Conservation (phyloP, 2,797 vertebrate genomes). For the Tolypeutes matacus region DNA sequence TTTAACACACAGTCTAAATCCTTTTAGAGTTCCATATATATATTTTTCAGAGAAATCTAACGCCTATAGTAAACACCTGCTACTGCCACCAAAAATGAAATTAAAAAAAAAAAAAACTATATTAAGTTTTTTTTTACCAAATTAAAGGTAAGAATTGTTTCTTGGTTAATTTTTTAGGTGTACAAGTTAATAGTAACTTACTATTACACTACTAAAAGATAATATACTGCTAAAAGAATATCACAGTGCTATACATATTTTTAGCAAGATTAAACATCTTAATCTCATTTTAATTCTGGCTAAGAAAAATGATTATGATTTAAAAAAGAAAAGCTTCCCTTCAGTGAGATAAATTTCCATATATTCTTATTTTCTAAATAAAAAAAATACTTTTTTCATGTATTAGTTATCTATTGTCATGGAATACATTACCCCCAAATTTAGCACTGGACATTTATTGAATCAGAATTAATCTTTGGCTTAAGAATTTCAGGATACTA, state of each 20-base stretch:
- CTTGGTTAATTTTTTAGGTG: background rate
- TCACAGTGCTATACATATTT: background rate
- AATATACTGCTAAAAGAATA: background rate
- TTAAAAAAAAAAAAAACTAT: background rate
- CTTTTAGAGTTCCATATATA: background rate
- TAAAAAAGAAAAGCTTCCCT: background rate
- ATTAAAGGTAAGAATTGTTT: background rate
- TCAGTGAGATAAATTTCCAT: conserved; percentile 6
- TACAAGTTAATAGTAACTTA: background rate
- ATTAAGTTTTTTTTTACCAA: background rate
- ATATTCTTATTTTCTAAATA: background rate
- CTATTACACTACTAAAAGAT: background rate
- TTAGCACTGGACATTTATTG: background rate
- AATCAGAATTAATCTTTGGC: background rate
- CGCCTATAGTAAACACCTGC: background rate
- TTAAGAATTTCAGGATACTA: background rate
- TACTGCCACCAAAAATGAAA: background rate
- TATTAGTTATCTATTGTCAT: background rate
- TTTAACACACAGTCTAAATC: background rate
- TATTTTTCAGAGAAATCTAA: background rate
- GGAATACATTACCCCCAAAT: background rate
- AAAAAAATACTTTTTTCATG: background rate
- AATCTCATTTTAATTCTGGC: background rate
- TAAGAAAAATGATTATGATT: background rate
- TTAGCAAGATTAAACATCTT: background rate